A percentile compares a stretch with the other conserved stretches of the same genome.
phyloP scores from a whole-genome alignment of 2,797 vertebrate species.

The Premnoplex brunnescens region DNA sequence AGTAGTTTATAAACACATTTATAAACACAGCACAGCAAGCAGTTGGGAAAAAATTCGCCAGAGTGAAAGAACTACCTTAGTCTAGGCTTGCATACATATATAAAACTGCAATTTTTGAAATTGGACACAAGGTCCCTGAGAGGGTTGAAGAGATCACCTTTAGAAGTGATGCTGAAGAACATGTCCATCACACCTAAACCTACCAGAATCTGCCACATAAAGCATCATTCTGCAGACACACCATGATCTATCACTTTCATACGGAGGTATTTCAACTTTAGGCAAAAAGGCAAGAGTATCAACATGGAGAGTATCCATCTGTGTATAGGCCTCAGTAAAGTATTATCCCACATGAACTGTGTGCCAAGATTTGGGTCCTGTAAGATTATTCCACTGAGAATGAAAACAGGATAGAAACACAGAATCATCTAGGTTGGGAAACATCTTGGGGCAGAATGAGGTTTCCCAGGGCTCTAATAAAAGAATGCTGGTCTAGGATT shows the following conservation, averaged over 20 bases:
- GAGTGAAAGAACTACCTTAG: neutral
- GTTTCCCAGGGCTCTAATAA: neutral
- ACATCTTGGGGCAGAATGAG: fast-evolving
- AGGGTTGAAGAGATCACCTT: neutral
- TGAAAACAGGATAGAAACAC: neutral
- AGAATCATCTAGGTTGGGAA: neutral
- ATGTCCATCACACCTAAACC: fast-evolving
- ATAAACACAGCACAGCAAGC: neutral
- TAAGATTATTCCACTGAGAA: neutral
- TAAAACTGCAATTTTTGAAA: neutral
- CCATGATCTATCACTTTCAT: neutral
- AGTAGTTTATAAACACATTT: neutral
- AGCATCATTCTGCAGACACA: neutral
- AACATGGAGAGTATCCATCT: neutral
- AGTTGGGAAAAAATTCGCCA: neutral
- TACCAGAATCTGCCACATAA: neutral
- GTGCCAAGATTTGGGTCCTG: neutral
- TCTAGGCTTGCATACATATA: neutral
- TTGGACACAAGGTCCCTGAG: neutral
- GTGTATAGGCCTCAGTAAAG: neutral
- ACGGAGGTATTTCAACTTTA: neutral
- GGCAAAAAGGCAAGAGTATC: neutral
- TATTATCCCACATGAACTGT: neutral
- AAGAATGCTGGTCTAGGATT: neutral
- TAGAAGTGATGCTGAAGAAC: neutral